These are phyloP conservation scores for Acanthochromis polyacanthus DNA, from an alignment of 2,113 vertebrate genomes.

Conservation along the genomic window DNA sequence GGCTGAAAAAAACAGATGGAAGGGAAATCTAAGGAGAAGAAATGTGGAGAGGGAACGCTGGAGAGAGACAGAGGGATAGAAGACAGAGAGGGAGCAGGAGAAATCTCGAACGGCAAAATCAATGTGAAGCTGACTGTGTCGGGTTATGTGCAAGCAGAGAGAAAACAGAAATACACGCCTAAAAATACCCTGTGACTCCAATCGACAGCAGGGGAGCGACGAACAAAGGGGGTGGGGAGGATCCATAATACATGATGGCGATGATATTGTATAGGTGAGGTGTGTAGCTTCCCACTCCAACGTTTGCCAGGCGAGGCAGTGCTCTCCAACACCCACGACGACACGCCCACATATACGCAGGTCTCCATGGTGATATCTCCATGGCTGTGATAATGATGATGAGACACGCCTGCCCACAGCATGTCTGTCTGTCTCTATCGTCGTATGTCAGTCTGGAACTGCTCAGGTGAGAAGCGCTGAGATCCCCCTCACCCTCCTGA, in stretches of 20 bases:
- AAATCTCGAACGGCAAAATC: constrained; percentile 55
- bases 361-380: constrained; percentile 57
- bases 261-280: constrained; percentile 57
- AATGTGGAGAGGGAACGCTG: constrained; percentile 10
- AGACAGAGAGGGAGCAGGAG: constrained; percentile 19
- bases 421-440: constrained; percentile 36
- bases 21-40: constrained; percentile 39
- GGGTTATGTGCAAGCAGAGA: constrained; percentile 47
- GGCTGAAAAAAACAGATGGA: constrained; percentile 53
- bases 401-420: constrained; percentile 45
- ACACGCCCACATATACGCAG: constrained; percentile 25
- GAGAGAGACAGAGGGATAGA: constrained; percentile 30
- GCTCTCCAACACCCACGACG: constrained; percentile 12
- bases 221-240: constrained; percentile 21
- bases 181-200: constrained; percentile 61
- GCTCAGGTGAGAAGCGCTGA: constrained; percentile 68
- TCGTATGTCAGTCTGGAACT: constrained; percentile 39
- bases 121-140: constrained; percentile 60
- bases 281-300: constrained; percentile 30
- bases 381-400: constrained; percentile 35
- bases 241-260: constrained; percentile 65
- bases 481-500: neutral
- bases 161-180: constrained; percentile 53
- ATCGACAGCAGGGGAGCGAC: constrained; percentile 48
- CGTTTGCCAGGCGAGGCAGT: constrained; percentile 32